Evolutionary conservation across 2,888 invertebrate genomes (phyloP).

Genomic region (Marasmarcha lunaedactyla): DNA sequence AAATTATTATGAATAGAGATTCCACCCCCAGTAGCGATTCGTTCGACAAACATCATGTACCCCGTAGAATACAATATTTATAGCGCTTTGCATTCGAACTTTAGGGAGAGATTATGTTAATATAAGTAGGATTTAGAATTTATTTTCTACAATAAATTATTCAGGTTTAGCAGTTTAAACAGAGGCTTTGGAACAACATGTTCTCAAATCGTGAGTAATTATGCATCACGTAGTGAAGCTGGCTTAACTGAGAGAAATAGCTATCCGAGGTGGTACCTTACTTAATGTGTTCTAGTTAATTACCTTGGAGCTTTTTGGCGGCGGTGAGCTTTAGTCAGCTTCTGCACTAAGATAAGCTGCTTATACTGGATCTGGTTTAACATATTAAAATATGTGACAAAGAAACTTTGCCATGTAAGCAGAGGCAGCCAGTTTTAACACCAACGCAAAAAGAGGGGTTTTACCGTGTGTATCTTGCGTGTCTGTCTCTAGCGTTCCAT

Average conservation of each 20-base stretch:
- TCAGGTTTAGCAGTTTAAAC: constrained; percentile 3
- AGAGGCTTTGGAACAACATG: background rate
- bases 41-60: constrained; percentile 22
- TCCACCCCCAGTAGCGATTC: constrained; percentile 31
- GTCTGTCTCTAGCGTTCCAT: no score
- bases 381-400: no score
- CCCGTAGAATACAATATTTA: constrained; percentile 56
- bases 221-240: background rate
- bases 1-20: constrained; percentile 49
- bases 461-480: no score
- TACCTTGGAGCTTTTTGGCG: no score
- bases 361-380: no score
- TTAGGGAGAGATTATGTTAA: constrained; percentile 32
- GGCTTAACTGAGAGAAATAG: background rate
- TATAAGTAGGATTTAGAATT: constrained; percentile 20
- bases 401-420: no score
- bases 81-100: constrained; percentile 32
- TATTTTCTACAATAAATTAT: constrained; percentile 30
- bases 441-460: no score
- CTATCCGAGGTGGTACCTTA: background rate
- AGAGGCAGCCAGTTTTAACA: no score
- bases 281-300: no score
- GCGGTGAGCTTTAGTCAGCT: no score
- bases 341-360: no score
- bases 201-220: background rate